A percentile compares a stretch with the other conserved stretches of the same genome.
Conservation (phyloP, 1,140 invertebrate genomes). For the Aphaenogaster floridana region DNA sequence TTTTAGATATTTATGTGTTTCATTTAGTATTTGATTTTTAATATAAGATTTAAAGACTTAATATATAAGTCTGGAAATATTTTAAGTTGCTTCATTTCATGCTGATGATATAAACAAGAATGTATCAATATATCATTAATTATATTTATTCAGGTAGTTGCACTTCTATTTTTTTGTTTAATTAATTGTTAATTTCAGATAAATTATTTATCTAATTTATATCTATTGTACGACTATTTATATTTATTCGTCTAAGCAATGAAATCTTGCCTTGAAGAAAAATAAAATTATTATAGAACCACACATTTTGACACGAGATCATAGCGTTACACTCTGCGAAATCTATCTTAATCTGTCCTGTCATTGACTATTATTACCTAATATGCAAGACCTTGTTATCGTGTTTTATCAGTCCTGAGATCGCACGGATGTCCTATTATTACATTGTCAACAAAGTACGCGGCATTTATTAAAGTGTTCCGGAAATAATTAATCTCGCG, state of each 20-base stretch:
- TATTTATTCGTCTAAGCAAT: not conserved
- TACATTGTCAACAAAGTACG: slow-evolving; percentile 41
- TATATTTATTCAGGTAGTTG: not conserved
- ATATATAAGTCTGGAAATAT: not conserved
- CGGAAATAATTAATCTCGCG: slow-evolving; percentile 71
- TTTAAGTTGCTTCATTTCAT: not conserved
- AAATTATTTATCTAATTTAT: not conserved
- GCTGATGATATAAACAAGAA: not conserved
- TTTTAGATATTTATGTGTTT: not conserved
- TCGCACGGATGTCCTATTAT: slow-evolving; percentile 32
- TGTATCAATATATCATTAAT: not conserved
- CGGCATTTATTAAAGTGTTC: slow-evolving; percentile 46
- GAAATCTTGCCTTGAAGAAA: not conserved
- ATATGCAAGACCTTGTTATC: slow-evolving; percentile 24
- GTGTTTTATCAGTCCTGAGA: slow-evolving; percentile 17
- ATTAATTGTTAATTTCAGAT: not conserved
- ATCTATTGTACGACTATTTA: not conserved
- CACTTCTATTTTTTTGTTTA: not conserved
- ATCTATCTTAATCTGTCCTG: not conserved
- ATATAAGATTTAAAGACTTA: not conserved
- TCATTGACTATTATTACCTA: slow-evolving; percentile 9
- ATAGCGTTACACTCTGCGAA: not conserved
- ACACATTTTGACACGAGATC: not conserved
- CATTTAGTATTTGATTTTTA: not conserved
- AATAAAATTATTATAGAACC: not conserved